phyloP scores from a whole-genome alignment of 2,797 vertebrate species.

The Spheniscus humboldti region DNA sequence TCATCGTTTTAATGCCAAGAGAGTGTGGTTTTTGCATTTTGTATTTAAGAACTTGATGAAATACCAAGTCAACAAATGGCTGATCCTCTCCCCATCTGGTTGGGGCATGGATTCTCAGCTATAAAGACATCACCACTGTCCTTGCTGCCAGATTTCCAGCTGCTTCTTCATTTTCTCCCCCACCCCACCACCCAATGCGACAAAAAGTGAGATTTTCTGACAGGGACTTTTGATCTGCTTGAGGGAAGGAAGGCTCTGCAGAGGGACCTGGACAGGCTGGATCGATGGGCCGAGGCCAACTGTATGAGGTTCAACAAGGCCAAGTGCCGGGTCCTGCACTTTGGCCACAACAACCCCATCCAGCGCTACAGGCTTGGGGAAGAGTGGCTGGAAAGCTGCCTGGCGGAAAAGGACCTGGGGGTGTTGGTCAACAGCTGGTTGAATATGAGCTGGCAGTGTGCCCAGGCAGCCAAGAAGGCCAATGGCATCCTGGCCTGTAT shows the following conservation, averaged over 20 bases:
- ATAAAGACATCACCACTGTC: neutral
- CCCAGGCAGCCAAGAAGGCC: too few relatives aligned
- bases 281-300: too few relatives aligned
- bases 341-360: too few relatives aligned
- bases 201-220: neutral
- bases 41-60: neutral
- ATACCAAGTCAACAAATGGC: neutral
- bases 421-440: rapidly evolving
- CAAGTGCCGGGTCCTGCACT: too few relatives aligned
- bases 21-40: neutral
- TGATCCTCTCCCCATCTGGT: neutral
- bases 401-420: too few relatives aligned
- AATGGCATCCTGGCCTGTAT: too few relatives aligned
- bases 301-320: too few relatives aligned
- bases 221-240: neutral
- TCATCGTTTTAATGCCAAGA: neutral
- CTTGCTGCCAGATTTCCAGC: neutral
- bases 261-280: too few relatives aligned
- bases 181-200: neutral
- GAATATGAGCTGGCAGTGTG: too few relatives aligned
- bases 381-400: too few relatives aligned
- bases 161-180: neutral
- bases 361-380: too few relatives aligned
- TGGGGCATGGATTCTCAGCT: neutral
- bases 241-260: neutral